A percentile compares a stretch with the other conserved stretches of the same genome.
phyloP scores from a whole-genome alignment of 2,797 vertebrate species.

The Enteromius treurensis region DNA sequence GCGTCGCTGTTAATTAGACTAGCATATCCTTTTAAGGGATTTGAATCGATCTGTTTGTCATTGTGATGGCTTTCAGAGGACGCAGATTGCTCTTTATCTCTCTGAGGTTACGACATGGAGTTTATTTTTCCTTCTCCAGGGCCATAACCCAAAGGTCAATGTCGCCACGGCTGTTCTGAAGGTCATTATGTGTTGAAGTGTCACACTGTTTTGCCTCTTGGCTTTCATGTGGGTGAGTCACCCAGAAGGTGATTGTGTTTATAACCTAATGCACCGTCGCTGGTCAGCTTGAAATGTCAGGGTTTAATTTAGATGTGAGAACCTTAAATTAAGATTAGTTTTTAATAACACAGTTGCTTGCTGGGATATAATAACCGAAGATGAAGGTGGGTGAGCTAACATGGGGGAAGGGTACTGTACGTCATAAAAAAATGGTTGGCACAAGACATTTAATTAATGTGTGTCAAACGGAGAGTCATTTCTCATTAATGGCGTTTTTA shows the following conservation, averaged over 20 bases:
- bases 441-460: constrained; percentile 5
- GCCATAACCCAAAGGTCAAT: constrained; percentile 62
- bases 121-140: constrained; percentile 45
- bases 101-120: constrained; percentile 22
- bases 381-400: background rate
- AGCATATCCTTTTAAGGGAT: constrained; percentile 38
- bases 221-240: constrained; percentile 27
- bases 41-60: constrained; percentile 42
- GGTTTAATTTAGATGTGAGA: constrained; percentile 52
- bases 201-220: constrained; percentile 24
- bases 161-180: constrained; percentile 41
- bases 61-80: constrained; percentile 43
- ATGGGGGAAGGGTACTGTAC: background rate
- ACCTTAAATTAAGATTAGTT: constrained; percentile 49
- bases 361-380: constrained; percentile 15
- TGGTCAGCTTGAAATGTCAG: constrained; percentile 64
- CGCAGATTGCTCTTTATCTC: constrained; percentile 43
- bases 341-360: constrained; percentile 6
- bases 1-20: constrained; percentile 45
- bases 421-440: constrained; percentile 37
- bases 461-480: constrained; percentile 39
- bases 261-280: constrained; percentile 60
- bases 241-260: constrained; percentile 50
- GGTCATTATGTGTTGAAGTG: constrained; percentile 34
- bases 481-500: constrained; percentile 14